phyloP scores from a whole-genome alignment of 2,113 vertebrate species.

The Erythrolamprus reginae region DNA sequence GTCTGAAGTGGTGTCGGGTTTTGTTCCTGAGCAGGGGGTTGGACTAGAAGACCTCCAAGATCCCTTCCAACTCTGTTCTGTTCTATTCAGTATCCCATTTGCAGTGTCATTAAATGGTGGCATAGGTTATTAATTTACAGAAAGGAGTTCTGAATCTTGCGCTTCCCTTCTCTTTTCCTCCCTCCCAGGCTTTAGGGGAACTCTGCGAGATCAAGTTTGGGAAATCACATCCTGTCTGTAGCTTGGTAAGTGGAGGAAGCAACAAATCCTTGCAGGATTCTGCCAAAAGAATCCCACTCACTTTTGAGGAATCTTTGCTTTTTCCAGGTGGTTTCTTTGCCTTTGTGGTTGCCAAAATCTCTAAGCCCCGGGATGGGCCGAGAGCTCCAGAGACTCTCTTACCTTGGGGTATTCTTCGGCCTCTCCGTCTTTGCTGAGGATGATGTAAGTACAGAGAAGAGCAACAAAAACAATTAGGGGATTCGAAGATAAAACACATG shows the following conservation, averaged over 20 bases:
- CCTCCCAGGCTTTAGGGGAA: conserved; percentile 87
- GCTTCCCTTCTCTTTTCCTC: neutral
- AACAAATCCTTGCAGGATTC: neutral
- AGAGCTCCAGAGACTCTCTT: conserved; percentile 93
- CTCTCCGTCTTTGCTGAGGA: conserved; percentile 97
- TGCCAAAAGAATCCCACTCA: neutral
- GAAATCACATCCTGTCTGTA: conserved; percentile 93
- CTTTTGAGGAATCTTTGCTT: neutral
- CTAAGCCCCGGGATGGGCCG: conserved; percentile 88
- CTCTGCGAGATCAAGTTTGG: conserved; percentile 98
- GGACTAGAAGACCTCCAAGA: too few species aligned
- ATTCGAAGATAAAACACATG: too few species aligned
- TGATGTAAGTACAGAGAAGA: conserved; percentile 73
- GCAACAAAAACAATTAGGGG: too few species aligned
- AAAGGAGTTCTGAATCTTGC: too few species aligned
- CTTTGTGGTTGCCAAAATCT: conserved; percentile 90
- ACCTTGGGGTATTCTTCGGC: conserved; percentile 90
- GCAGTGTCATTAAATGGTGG: too few species aligned
- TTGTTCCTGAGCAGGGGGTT: too few species aligned
- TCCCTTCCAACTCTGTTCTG: too few species aligned
- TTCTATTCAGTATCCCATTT: too few species aligned
- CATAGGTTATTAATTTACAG: too few species aligned
- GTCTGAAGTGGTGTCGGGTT: too few species aligned
- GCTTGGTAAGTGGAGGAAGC: conserved; percentile 79
- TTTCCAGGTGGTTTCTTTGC: conserved; percentile 81